phyloP scores from a whole-genome alignment of 30 jellyfish, hydroid and myxozoan species.

The Turritopsis dohrnii region DNA sequence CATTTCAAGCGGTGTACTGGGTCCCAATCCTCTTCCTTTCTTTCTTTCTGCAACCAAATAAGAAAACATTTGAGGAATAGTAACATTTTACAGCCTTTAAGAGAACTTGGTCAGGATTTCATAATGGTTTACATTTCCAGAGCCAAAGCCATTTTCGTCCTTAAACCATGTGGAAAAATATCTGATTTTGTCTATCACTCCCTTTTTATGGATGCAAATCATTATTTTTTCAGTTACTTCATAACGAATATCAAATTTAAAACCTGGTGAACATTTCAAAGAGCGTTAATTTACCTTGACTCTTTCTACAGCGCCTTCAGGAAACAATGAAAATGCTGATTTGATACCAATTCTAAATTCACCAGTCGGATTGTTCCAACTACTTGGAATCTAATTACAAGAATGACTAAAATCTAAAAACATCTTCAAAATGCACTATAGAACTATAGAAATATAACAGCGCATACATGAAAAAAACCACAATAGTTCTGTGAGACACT shows the following conservation, averaged over 20 bases:
- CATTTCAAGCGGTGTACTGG: slow-evolving; percentile 34
- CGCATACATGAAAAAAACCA: too few species aligned
- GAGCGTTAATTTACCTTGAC: slow-evolving; percentile 47
- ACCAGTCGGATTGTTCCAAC: slow-evolving; percentile 86
- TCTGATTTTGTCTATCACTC: too few species aligned
- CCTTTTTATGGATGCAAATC: too few species aligned
- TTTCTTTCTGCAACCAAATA: slow-evolving; percentile 46
- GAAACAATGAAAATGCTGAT: slow-evolving; percentile 52
- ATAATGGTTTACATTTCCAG: too few species aligned
- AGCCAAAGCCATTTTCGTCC: too few species aligned
- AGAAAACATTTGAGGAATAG: background rate
- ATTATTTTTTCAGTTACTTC: too few species aligned
- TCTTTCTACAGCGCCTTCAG: slow-evolving; percentile 46
- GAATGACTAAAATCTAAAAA: background rate
- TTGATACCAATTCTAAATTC: slow-evolving; percentile 60
- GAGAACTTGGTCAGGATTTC: too few species aligned
- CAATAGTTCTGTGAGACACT: too few species aligned
- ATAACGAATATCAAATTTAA: too few species aligned
- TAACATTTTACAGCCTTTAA: background rate
- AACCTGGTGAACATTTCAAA: too few species aligned
- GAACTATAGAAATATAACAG: background rate
- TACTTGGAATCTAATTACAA: slow-evolving; percentile 60
- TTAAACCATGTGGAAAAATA: background rate
- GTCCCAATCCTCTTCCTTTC: slow-evolving; percentile 66
- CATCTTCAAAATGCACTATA: background rate